A percentile compares a stretch with the other conserved stretches of the same genome.
phyloP scores from a whole-genome alignment of 2,113 vertebrate species.

The Halichoerus grypus region DNA sequence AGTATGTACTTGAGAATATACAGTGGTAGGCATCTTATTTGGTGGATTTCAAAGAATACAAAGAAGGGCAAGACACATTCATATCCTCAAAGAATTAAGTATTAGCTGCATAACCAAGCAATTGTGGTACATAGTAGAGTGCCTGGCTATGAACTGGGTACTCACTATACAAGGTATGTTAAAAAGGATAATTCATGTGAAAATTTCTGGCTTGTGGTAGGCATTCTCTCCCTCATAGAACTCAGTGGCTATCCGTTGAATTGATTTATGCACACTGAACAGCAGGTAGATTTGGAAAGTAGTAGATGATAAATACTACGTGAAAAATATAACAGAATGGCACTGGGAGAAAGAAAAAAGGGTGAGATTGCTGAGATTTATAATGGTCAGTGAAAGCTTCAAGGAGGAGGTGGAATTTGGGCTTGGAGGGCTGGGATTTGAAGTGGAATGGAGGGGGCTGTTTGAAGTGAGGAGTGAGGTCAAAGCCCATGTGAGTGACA shows the following conservation, averaged over 20 bases:
- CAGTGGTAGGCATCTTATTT: neutral
- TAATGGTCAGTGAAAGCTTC: neutral
- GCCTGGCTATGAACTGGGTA: neutral
- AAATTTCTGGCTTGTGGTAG: neutral
- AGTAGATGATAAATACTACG: conserved; percentile 18
- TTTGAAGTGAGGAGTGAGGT: neutral
- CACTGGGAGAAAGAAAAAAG: neutral
- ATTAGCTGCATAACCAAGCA: neutral
- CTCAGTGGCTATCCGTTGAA: neutral
- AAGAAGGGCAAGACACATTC: neutral
- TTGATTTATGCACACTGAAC: neutral
- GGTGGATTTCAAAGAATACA: conserved; percentile 19
- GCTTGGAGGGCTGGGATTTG: neutral
- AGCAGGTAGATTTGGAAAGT: neutral
- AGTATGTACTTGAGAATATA: neutral
- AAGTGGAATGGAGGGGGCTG: neutral
- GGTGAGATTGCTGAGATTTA: neutral
- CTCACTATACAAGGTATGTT: neutral
- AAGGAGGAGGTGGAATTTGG: neutral
- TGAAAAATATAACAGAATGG: conserved; percentile 4
- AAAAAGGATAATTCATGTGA: conserved; percentile 3
- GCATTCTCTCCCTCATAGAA: neutral
- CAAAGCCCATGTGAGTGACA: neutral
- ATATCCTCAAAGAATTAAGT: neutral
- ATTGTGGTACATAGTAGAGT: neutral